Conservation (phyloP, 2,113 vertebrate genomes). For the Bungarus multicinctus region DNA sequence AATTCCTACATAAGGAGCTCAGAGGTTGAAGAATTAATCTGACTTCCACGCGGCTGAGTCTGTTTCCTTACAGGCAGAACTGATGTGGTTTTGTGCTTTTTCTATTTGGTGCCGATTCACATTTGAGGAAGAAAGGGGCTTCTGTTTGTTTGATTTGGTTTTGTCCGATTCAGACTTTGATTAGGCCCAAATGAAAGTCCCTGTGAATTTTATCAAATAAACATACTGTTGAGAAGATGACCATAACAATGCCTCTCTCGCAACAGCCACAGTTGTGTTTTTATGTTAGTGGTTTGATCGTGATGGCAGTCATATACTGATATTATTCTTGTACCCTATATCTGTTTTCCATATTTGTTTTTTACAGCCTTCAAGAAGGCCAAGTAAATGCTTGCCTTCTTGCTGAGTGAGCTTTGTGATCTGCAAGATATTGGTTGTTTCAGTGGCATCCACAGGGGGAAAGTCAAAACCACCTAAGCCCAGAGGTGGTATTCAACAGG, state of each 20-base stretch:
- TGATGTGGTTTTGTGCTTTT: background rate
- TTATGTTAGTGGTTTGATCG: too few species aligned
- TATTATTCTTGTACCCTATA: background rate
- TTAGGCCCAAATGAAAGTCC: background rate
- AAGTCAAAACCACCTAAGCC: background rate
- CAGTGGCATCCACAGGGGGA: background rate
- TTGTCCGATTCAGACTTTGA: background rate
- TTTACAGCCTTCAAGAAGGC: background rate
- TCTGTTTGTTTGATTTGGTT: background rate
- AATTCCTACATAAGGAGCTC: background rate
- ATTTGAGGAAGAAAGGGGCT: accelerated
- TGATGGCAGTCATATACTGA: too few species aligned
- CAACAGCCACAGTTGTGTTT: background rate
- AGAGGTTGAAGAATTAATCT: background rate
- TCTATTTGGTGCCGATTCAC: background rate
- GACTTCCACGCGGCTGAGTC: background rate
- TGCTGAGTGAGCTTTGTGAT: background rate
- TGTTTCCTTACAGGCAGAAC: background rate
- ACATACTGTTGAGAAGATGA: background rate
- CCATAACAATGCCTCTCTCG: background rate
- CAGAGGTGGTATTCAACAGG: too few species aligned
- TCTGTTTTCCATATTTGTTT: background rate
- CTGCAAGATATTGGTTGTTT: background rate
- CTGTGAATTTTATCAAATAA: background rate
- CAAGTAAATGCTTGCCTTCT: background rate